phyloP scores from a whole-genome alignment of 2,797 vertebrate genomes.

The Lerista edwardsae region DNA sequence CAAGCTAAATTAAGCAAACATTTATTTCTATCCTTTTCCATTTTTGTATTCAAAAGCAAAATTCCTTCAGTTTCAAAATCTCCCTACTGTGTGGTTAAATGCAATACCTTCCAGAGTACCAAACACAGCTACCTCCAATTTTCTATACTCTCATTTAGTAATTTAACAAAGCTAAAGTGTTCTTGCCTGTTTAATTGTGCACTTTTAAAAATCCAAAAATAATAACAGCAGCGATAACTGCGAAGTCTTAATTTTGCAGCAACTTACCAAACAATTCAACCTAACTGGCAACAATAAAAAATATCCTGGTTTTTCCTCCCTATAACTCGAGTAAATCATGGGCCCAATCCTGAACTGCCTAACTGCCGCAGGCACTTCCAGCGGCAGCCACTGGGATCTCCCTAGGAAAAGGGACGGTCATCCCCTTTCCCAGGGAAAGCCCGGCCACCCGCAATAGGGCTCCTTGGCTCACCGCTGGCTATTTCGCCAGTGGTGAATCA shows the following conservation, averaged over 20 bases:
- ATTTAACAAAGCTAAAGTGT: not conserved
- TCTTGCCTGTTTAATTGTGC: not conserved
- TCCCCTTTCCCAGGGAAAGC: no score
- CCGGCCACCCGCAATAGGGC: no score
- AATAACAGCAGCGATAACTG: not conserved
- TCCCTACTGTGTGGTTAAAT: no score
- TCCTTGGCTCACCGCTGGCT: no score
- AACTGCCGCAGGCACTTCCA: no score
- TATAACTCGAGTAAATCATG: no score
- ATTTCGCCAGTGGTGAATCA: no score
- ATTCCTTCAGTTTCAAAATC: not conserved
- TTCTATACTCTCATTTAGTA: not conserved
- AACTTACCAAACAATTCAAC: not conserved
- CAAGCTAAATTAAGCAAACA: not conserved
- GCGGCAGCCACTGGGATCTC: no score
- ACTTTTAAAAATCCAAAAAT: not conserved
- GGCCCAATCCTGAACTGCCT: no score
- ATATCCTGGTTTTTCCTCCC: not conserved
- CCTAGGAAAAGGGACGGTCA: no score
- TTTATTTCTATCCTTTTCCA: no score
- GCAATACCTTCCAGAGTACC: no score
- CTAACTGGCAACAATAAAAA: not conserved
- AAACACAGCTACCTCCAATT: not conserved
- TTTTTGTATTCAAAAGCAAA: not conserved
- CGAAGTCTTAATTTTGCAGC: constrained; percentile 1